These are phyloP conservation scores for Phalanger gymnotis DNA, from an alignment of 2,797 vertebrate species.

Conservation along the genomic window DNA sequence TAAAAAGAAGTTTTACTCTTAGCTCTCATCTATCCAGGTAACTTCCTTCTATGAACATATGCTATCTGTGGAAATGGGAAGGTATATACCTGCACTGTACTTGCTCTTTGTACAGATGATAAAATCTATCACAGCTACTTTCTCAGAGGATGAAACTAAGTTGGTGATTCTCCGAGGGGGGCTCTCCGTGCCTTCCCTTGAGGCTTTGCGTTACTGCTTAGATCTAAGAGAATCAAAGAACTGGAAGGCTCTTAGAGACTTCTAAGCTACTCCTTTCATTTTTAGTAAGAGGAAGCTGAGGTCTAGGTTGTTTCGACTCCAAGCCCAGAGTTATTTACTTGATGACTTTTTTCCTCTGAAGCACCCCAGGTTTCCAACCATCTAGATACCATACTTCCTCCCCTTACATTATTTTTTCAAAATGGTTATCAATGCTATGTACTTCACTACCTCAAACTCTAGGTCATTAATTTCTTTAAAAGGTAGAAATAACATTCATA, in stretches of 20 bases:
- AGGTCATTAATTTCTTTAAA: neutral
- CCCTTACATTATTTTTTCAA: neutral
- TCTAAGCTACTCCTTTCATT: neutral
- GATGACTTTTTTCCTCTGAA: neutral
- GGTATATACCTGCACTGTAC: too few species aligned
- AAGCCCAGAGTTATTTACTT: neutral
- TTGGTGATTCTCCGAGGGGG: neutral
- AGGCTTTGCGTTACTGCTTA: neutral
- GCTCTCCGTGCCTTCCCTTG: too few species aligned
- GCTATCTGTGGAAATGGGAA: neutral
- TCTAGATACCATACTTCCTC: neutral
- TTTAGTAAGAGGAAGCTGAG: neutral
- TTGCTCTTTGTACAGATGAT: fast-evolving
- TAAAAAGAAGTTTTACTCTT: neutral
- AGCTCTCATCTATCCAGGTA: neutral
- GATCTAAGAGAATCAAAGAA: neutral
- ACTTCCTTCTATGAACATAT: neutral
- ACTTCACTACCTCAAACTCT: neutral
- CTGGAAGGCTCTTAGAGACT: neutral
- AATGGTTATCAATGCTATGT: neutral
- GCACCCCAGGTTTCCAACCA: neutral
- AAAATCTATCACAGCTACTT: neutral
- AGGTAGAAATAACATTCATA: neutral
- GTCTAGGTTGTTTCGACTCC: neutral
- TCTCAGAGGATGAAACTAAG: neutral